Base-by-base conservation (phyloP, 2,797 vertebrate species). In the Mionectes olivaceus region DNA sequence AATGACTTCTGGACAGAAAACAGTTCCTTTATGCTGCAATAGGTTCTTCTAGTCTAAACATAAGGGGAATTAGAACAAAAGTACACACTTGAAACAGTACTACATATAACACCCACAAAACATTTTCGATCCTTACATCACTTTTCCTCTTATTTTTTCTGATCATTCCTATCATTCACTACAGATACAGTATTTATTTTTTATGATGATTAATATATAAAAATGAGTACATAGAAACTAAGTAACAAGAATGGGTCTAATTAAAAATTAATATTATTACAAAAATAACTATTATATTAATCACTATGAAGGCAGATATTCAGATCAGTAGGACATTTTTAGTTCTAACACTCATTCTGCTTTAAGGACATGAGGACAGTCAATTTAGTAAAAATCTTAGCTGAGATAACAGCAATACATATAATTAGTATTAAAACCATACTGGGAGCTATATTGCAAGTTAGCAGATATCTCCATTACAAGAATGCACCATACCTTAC, bases 251-350 rank as follows among this genome's bases (percentile, higher is more conserved):
- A 91, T 23, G 55, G 9, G 39, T 32, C 39, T 63, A 71, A 93
- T 97, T 85, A 96, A 96, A 94, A 90, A 70, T 95, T 83, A 24
- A 95, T 60, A 77, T n/a, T 71, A 63, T 79, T 85, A 93, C 90
- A 89, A 95, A 95, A 96, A 95, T 92, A 96, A 89, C 86, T 60
- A 44, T 75, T 89, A 55, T 55, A 93, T 91, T 95, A 94, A 95
- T 95, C 92, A 94, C 77, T 55, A 89, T 87, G 64, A 93, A 77
- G 86, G 85, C 86, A 89, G 78, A 87, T 74, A 91, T 57, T 92
- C 93, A 76, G 77, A 94, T 87, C 82, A 75, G 90, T 22, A 63
- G 89, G 50, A 87, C 69, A 85, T 91, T 94, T 95, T 94, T 95
- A 92, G 92, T 89, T 90, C 87, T 81, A 95, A 86, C 73, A 92